Percentiles rank a stretch among this genome's conserved stretches.
phyloP scores from a whole-genome alignment of 2,797 vertebrate genomes.

The Hippocampus kuda region DNA sequence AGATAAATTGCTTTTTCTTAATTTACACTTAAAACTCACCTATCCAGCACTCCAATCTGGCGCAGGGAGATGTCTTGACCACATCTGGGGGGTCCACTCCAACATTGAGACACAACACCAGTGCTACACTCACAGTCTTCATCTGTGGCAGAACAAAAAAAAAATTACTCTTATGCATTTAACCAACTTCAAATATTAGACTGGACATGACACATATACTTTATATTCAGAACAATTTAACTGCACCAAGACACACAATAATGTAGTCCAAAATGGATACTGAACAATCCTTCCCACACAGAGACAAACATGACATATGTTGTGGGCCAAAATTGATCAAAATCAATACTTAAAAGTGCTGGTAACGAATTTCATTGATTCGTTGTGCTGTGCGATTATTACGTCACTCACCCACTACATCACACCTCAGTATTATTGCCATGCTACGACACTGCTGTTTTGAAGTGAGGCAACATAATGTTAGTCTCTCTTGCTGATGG shows the following conservation, averaged over 20 bases:
- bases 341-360: no score
- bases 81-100: constrained; percentile 97
- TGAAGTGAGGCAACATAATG: no score
- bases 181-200: neutral
- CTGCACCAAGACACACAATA: neutral
- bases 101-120: constrained; percentile 95
- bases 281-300: neutral
- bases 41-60: constrained; percentile 95
- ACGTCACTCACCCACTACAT: no score
- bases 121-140: constrained; percentile 97
- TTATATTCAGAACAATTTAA: neutral
- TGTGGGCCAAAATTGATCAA: no score
- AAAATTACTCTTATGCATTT: neutral
- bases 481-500: no score
- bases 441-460: no score
- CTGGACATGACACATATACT: neutral
- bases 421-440: no score
- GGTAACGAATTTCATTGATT: no score
- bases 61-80: constrained; percentile 96
- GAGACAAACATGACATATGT: neutral
- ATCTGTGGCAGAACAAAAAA: constrained; percentile 66
- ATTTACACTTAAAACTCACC: constrained; percentile 57
- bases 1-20: neutral
- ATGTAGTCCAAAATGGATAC: neutral
- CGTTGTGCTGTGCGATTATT: no score